Evolutionary conservation across 2,113 vertebrate species (phyloP).

Genomic region (Uria lomvia): DNA sequence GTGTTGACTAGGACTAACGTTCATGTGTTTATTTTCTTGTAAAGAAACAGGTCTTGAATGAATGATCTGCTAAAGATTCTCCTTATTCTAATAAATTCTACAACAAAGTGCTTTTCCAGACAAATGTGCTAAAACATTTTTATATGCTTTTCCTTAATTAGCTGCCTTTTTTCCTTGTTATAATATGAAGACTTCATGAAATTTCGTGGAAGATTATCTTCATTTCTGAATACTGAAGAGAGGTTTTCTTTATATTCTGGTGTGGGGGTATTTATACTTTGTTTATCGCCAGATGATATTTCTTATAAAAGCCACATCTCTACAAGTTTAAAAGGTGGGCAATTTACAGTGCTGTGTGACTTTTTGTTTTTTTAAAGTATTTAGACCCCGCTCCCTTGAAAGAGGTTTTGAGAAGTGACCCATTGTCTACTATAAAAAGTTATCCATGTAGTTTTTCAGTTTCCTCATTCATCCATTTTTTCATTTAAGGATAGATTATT

Average conservation of each 20-base stretch:
- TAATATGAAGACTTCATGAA: not conserved
- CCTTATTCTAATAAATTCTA: not conserved
- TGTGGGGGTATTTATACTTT: not conserved
- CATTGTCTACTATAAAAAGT: not conserved
- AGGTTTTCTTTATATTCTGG: not conserved
- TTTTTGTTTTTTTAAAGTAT: slow-evolving; percentile 34
- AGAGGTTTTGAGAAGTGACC: slow-evolving; percentile 39
- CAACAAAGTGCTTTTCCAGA: slow-evolving; percentile 11
- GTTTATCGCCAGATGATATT: not conserved
- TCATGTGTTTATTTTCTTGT: not conserved
- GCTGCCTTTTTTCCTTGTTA: not conserved
- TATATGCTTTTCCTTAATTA: not conserved
- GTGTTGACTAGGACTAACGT: not conserved
- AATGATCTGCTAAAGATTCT: not conserved
- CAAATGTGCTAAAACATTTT: not conserved
- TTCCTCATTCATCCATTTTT: not conserved
- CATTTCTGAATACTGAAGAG: not conserved
- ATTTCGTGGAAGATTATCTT: not conserved
- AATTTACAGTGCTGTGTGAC: not conserved
- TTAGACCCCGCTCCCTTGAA: not conserved
- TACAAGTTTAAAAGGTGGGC: not conserved
- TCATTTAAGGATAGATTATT: slow-evolving; percentile 9
- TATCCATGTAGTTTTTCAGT: not conserved
- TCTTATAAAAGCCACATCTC: not conserved
- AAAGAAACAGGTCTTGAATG: not conserved